phyloP scores from a whole-genome alignment of 2,888 invertebrate species.

The Protodeltote pygarga region DNA sequence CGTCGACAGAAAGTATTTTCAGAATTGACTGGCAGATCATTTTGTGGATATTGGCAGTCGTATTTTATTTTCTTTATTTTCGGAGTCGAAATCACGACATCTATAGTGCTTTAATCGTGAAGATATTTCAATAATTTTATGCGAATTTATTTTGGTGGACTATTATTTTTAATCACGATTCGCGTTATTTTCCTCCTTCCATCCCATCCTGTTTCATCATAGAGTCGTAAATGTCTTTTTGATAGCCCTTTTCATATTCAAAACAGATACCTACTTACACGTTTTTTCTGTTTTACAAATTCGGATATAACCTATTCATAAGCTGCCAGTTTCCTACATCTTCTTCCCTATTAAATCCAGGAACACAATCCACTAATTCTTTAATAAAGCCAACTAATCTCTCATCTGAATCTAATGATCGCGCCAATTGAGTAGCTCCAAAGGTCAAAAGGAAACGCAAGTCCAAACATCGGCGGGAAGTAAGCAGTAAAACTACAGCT shows the following conservation, averaged over 20 bases:
- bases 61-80: conserved; percentile 21
- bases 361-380: no score
- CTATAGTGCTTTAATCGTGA: not conserved
- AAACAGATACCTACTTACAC: no score
- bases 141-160: not conserved
- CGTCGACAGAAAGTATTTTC: conserved; percentile 1
- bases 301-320: no score
- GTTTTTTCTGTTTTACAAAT: no score
- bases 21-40: conserved; percentile 2
- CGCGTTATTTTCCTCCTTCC: not conserved
- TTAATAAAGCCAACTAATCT: not conserved
- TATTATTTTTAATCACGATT: not conserved
- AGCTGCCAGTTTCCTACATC: no score
- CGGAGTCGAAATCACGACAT: conserved; percentile 2
- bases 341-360: no score
- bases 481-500: conserved; percentile 52
- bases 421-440: conserved; percentile 16
- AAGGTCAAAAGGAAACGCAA: conserved; percentile 52
- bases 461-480: conserved; percentile 55
- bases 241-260: no score
- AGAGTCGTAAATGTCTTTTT: no score
- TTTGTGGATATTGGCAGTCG: conserved; percentile 41
- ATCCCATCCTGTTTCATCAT: no score
- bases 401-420: conserved; percentile 18
- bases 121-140: conserved; percentile 22